A percentile compares a stretch with the other conserved stretches of the same genome.
Evolutionary conservation across 2,888 invertebrate genomes (phyloP).

Genomic region (Trichogramma evanescens): DNA sequence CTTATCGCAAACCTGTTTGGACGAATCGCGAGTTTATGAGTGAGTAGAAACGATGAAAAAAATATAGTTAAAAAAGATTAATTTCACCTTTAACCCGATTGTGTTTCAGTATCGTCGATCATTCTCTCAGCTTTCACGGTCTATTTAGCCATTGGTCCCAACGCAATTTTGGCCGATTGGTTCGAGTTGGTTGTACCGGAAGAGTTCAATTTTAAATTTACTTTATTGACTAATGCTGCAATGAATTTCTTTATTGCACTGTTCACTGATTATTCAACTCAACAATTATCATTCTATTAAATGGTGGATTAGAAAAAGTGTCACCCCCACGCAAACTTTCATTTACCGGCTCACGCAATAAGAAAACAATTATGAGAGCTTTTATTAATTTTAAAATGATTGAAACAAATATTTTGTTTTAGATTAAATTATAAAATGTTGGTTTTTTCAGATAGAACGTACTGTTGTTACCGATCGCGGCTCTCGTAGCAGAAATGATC

Average conservation of each 20-base stretch:
- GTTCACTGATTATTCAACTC: constrained; percentile 53
- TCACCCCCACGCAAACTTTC: too few relatives aligned
- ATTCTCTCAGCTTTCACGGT: constrained; percentile 62
- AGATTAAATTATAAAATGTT: not conserved
- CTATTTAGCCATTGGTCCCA: constrained; percentile 64
- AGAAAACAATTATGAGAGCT: too few relatives aligned
- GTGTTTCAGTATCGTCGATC: constrained; percentile 62
- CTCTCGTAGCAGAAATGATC: too few relatives aligned
- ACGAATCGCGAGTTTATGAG: constrained; percentile 58
- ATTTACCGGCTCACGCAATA: too few relatives aligned
- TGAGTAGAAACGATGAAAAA: too few relatives aligned
- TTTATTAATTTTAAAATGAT: constrained; percentile 22
- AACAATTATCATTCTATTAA: constrained; percentile 45
- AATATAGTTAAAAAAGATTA: too few relatives aligned
- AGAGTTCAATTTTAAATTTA: constrained; percentile 53
- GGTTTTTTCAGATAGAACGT: too few relatives aligned
- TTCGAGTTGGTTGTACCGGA: constrained; percentile 65
- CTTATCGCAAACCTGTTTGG: constrained; percentile 76
- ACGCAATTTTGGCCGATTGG: constrained; percentile 54
- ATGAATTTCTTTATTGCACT: constrained; percentile 53
- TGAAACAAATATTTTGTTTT: not conserved
- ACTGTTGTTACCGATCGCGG: too few relatives aligned
- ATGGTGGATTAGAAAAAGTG: too few relatives aligned
- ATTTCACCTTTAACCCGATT: too few relatives aligned
- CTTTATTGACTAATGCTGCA: constrained; percentile 51